Conservation (phyloP, 1,140 invertebrate species). For the Drosophila yakuba region DNA sequence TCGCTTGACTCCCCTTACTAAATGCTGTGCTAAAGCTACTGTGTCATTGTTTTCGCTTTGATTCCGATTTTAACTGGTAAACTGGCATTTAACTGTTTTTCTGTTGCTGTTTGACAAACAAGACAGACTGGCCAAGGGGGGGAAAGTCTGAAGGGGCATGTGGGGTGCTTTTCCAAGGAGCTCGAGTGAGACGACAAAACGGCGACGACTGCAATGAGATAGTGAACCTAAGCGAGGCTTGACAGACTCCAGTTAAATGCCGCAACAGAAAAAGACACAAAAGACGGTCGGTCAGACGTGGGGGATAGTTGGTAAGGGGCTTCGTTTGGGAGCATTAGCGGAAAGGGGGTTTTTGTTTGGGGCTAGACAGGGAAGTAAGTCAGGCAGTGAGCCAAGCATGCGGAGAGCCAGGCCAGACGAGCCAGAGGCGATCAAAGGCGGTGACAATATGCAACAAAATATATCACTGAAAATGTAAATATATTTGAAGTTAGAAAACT, state of each 20-base stretch:
- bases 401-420: slow-evolving; percentile 62
- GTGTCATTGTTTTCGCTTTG: slow-evolving; percentile 84
- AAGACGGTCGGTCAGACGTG: slow-evolving; percentile 9
- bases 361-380: slow-evolving; percentile 16
- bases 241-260: slow-evolving; percentile 58
- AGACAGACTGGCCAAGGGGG: slow-evolving; percentile 63
- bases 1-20: slow-evolving; percentile 22
- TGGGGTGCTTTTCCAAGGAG: neutral
- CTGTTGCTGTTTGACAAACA: slow-evolving; percentile 83
- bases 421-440: slow-evolving; percentile 3
- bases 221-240: slow-evolving; percentile 56
- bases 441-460: neutral
- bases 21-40: slow-evolving; percentile 65
- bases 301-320: neutral
- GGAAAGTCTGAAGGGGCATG: neutral
- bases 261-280: slow-evolving; percentile 46
- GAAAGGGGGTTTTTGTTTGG: neutral
- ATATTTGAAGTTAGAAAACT: too few species aligned
- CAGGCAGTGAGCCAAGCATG: slow-evolving; percentile 64
- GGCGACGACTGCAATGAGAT: slow-evolving; percentile 55
- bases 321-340: too few species aligned
- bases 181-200: slow-evolving; percentile 26
- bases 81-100: slow-evolving; percentile 83
- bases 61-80: slow-evolving; percentile 83
- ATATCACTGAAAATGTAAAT: neutral